Evolutionary conservation across 2,888 invertebrate species (phyloP).

Genomic region (Cacoxenus indagator): DNA sequence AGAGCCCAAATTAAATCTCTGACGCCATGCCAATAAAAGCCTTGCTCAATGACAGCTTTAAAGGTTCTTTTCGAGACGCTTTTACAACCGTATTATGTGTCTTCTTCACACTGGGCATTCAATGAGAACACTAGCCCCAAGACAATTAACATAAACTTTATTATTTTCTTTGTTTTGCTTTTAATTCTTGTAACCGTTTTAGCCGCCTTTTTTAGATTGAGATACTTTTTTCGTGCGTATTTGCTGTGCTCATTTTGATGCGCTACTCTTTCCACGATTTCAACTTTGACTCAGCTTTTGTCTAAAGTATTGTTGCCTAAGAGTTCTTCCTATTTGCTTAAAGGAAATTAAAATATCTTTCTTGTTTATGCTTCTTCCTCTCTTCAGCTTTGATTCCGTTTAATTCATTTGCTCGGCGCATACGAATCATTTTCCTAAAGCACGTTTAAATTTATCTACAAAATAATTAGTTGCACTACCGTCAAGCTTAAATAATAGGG

Average conservation of each 20-base stretch:
- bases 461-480: slow-evolving; percentile 16
- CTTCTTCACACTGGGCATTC: not conserved
- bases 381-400: slow-evolving; percentile 4
- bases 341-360: slow-evolving; percentile 11
- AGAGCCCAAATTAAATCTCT: not conserved
- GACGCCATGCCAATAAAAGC: not conserved
- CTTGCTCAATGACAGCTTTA: not conserved
- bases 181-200: no score
- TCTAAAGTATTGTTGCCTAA: not conserved
- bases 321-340: not conserved
- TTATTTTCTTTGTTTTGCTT: not conserved
- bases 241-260: no score
- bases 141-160: no score
- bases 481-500: slow-evolving; percentile 2
- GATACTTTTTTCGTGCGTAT: no score
- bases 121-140: no score
- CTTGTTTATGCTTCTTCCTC: not conserved
- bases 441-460: slow-evolving; percentile 1
- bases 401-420: not conserved
- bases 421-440: not conserved
- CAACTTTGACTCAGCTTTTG: not conserved
- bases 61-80: not conserved
- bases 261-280: not conserved
- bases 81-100: not conserved
- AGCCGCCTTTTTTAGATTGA: no score